Conservation (phyloP, 2,888 invertebrate genomes). For the Drosophila neotestacea region DNA sequence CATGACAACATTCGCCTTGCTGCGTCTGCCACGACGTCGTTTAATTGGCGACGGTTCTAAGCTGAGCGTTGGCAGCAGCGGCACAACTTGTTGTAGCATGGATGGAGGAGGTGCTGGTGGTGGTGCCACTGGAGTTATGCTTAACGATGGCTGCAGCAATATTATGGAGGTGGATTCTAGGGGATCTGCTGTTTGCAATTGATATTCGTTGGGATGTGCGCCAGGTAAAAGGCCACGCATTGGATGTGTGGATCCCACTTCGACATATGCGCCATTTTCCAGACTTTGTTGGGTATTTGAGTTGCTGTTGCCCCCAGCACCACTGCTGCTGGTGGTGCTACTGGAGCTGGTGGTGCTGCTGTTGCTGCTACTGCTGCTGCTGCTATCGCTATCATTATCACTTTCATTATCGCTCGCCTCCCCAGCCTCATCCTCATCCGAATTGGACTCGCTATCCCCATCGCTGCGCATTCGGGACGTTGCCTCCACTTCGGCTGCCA, state of each 20-base stretch:
- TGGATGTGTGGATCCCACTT: conserved; percentile 53
- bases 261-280: conserved; percentile 57
- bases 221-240: conserved; percentile 48
- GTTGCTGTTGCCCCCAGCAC: conserved; percentile 42
- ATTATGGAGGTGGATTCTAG: conserved; percentile 82
- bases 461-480: conserved; percentile 20
- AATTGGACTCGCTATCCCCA: conserved; percentile 23
- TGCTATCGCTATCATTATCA: conserved; percentile 56
- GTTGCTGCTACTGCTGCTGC: conserved; percentile 29
- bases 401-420: conserved; percentile 61
- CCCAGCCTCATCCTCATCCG: conserved; percentile 36
- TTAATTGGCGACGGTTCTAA: conserved; percentile 56
- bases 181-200: conserved; percentile 70
- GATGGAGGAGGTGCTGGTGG: background rate
- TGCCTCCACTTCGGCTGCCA: conserved; percentile 49
- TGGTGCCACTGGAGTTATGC: conserved; percentile 39
- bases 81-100: background rate
- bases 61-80: conserved; percentile 25
- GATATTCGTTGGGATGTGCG: conserved; percentile 60
- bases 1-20: conserved; percentile 47
- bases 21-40: conserved; percentile 79
- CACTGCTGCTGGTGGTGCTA: conserved; percentile 28
- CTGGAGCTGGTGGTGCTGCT: conserved; percentile 24
- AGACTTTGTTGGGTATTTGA: conserved; percentile 66
- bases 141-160: conserved; percentile 65